These are phyloP conservation scores for Lagria hirta DNA, from an alignment of 2,888 invertebrate species.

Conservation along the genomic window DNA sequence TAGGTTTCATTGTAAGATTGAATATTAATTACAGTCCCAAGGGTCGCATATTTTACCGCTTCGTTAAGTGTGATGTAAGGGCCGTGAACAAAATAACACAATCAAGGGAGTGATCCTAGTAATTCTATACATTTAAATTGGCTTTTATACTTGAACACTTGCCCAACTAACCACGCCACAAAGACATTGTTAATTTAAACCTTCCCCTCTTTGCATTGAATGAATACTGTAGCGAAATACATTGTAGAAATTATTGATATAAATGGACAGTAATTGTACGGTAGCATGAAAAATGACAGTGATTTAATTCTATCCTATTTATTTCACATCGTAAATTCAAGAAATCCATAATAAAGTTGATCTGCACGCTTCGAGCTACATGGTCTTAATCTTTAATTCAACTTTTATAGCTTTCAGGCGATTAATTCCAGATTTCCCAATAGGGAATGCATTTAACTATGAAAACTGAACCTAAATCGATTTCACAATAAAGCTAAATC, in stretches of 20 bases:
- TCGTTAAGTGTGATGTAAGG: constrained; percentile 46
- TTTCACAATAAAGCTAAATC: no score
- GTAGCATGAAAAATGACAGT: constrained; percentile 16
- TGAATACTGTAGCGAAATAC: constrained; percentile 14
- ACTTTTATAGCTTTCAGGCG: constrained; percentile 13
- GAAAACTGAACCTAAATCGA: no score
- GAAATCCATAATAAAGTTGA: constrained; percentile 14
- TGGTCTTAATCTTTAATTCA: constrained; percentile 16
- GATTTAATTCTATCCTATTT: constrained; percentile 6
- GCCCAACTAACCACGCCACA: constrained; percentile 37
- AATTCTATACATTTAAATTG: constrained; percentile 56
- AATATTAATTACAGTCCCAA: constrained; percentile 41
- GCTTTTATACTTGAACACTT: constrained; percentile 45
- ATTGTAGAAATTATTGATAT: constrained; percentile 20
- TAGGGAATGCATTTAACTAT: no score
- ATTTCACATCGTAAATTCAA: background rate
- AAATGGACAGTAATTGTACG: constrained; percentile 6
- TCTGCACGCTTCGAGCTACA: no score
- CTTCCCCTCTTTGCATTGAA: constrained; percentile 24
- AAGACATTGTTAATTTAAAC: constrained; percentile 41
- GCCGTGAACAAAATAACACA: constrained; percentile 48
- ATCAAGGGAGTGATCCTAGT: constrained; percentile 51
- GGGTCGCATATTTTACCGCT: constrained; percentile 51
- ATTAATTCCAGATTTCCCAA: constrained; percentile 17
- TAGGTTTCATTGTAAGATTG: constrained; percentile 24